Base-by-base conservation (phyloP, 2,888 invertebrate genomes). In the Drymonia ruficornis region DNA sequence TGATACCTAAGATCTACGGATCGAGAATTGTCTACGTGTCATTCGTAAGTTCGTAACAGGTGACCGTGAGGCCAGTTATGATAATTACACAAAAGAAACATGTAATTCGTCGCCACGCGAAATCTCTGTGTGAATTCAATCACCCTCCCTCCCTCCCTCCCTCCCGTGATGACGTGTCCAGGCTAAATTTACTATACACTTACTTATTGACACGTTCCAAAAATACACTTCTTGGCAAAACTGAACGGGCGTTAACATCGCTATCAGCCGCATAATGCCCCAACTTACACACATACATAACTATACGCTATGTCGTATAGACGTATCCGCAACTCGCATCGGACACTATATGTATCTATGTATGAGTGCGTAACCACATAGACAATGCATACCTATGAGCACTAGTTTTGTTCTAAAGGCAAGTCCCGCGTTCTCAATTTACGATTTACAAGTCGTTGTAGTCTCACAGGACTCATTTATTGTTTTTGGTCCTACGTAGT, bases 141-240 rank as follows among this genome's bases (percentile, higher is more conserved):
- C n/a, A n/a, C n/a, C n/a, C n/a, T 23, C 23, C 4, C 4, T 23
- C 80, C 87, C 84, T 86, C 76, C 74, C 74, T 76, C 81, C 76
- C 79, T 80, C 76, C 68, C 74, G 67, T 70, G 78, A 83, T 91
- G 91, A 91, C 89, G 89, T 87, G 87, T 86, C 86, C 82, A 65
- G 72, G 78, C 91, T 91, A 91, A 87, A 89, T 88, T 88, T 91
- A 91, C 87, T 82, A 81, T 85, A 87, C 89, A 90, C 91, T 91
- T 89, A 91, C 86, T 90, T 92, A 91, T 92, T 91, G 92, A 91
- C 91, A 90, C 87, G 91, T 85, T 90, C 91, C 90, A 87, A 91
- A 91, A 92, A 92, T 91, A 91, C 81, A 83, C 81, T 76, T 87
- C 90, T 91, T 91, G 91, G 91, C 91, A 90, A 91, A 91, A 89